Conservation (phyloP, 1,140 invertebrate genomes). For the Phymorhynchus buccinoides region DNA sequence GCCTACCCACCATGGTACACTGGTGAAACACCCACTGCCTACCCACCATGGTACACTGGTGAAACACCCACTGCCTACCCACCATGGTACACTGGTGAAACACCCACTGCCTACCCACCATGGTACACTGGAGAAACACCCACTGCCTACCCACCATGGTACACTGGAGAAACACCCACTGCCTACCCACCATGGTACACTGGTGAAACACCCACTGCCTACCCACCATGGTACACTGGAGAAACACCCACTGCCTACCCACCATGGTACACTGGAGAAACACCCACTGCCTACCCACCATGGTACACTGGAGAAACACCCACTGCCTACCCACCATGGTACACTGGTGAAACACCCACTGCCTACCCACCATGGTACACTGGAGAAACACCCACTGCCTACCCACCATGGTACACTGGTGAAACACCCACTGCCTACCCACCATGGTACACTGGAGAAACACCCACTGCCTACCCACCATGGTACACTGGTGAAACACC, state of each 20-base stretch:
- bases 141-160: background rate
- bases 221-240: too few relatives aligned
- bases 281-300: conserved; percentile 23
- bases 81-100: conserved; percentile 18
- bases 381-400: conserved; percentile 2
- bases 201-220: too few relatives aligned
- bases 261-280: conserved; percentile 12
- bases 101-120: conserved; percentile 13
- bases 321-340: background rate
- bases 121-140: conserved; percentile 7
- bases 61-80: conserved; percentile 17
- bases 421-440: background rate
- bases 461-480: conserved; percentile 19
- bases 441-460: conserved; percentile 20
- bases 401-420: background rate
- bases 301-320: conserved; percentile 8
- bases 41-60: background rate
- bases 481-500: background rate
- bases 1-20: conserved; percentile 11
- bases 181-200: conserved; percentile 11
- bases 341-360: conserved; percentile 13
- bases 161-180: background rate
- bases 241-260: conserved; percentile 40
- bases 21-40: background rate
- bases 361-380: background rate